Evolutionary conservation across 2,113 vertebrate genomes (phyloP), one percentile per base, ranked within the genome.

Genomic region (Daboia siamensis): DNA sequence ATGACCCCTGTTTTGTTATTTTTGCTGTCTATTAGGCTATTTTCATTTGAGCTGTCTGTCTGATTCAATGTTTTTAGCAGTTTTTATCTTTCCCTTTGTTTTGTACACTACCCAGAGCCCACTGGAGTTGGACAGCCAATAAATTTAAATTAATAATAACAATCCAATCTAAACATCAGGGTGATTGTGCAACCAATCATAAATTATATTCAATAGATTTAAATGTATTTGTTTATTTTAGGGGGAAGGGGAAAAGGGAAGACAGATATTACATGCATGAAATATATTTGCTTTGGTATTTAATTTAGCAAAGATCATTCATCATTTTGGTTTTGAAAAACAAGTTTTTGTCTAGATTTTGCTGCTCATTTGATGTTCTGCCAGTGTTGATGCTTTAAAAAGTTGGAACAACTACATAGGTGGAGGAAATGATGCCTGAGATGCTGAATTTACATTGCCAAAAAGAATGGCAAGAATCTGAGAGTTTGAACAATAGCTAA

Each of bases 401-500:
- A 57, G 5, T 29, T 29, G 90, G 74, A 94, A 59, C 0, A 56
- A 39, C 88, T 93, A 87, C 39, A 80, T 92, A 10, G 52, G 90
- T 90, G 64, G 90, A 90, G 90, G 17, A 89, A 92, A 93, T 69
- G 4, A 1, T 93, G 85, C 46, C 54, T 4, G 86, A 51, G 90
- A 87, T 86, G 59, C 17, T 87, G 94, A 93, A 93, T 92, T 26
- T 0, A 4, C 20, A 7, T 26, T 57, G 8, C 93, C 84, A 23
- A 85, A n/a, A 92, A 94, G 85, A 91, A 12, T 55, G 91, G 61
- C 88, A 91, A 80, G 93, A 57, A 94, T 90, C 11, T 89, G 9
- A 17, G 13, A 54, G 29, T 94, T 94, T 93, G 87, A 91, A 91
- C 92, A 93, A 5, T 17, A 93, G 24, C 46, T 94, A 87, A 88